Evolutionary conservation across 2,888 invertebrate genomes (phyloP).

Genomic region (Vanessa cardui): DNA sequence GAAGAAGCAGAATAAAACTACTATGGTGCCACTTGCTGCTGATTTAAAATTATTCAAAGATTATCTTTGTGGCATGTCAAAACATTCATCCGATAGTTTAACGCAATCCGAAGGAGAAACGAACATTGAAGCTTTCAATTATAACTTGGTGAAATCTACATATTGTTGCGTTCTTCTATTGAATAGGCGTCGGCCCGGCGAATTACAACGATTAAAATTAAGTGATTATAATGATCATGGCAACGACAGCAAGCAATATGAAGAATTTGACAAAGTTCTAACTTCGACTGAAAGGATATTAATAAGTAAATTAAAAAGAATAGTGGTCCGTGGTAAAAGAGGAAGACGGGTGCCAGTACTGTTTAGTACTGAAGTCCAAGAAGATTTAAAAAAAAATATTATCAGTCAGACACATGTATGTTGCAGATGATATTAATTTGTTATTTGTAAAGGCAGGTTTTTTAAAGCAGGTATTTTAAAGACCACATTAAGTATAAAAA

Average conservation of each 20-base stretch:
- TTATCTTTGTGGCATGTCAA: conserved; percentile 24
- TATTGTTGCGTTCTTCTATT: conserved; percentile 15
- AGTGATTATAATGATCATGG: conserved; percentile 25
- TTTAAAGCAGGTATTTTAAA: conserved; percentile 1
- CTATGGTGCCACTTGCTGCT: no score
- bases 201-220: conserved; percentile 33
- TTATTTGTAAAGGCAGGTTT: conserved; percentile 39
- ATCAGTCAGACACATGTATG: conserved; percentile 21
- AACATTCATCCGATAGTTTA: conserved; percentile 16
- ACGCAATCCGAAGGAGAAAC: conserved; percentile 17
- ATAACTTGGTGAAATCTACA: conserved; percentile 20
- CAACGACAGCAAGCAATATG: conserved; percentile 36
- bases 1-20: conserved; percentile 37
- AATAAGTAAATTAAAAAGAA: conserved; percentile 37
- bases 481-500: neutral
- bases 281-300: conserved; percentile 38
- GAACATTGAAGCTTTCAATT: conserved; percentile 13
- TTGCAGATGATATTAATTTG: conserved; percentile 29
- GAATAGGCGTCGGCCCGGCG: conserved; percentile 15
- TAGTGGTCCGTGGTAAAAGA: conserved; percentile 36
- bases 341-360: conserved; percentile 40
- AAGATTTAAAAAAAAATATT: conserved; percentile 35
- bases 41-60: conserved; percentile 37
- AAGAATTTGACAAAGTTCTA: conserved; percentile 40
- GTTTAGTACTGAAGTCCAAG: conserved; percentile 39